Base-by-base conservation (phyloP, 1,140 invertebrate genomes). In the Homalodisca vitripennis region DNA sequence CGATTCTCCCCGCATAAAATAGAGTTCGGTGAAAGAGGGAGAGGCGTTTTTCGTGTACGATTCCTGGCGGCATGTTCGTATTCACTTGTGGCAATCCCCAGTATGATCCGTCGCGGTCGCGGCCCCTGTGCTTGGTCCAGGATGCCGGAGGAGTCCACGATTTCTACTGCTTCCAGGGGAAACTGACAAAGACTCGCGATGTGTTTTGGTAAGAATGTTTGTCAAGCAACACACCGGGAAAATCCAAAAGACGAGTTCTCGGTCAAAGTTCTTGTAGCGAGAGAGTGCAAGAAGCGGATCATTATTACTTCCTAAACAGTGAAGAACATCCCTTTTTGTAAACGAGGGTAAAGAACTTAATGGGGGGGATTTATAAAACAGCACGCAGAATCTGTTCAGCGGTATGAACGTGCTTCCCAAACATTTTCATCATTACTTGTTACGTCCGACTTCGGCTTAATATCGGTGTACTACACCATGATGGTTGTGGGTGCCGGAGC, bases 61-160 rank as follows among this genome's bases (percentile, higher is more conserved):
- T 72, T 89, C 88, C n/a, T 91, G 89, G 89, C 89, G 90, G n/a
- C 79, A 83, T 89, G 78, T 91, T 90, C 77, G 88, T 89, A 1
- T 84, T 87, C 0, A 79, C 88, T 0, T 89, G 88, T 76, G 85
- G 86, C 0, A n/a, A 73, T 90, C 1, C 88, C 88, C 0, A 89
- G 78, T 3, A 34, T 81, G 3, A 73, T n/a, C n/a, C n/a, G n/a
- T n/a, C n/a, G n/a, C n/a, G n/a, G n/a, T 86, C 66, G 80, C 88
- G 14, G 86, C n/a, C 84, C 22, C 80, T 88, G 30, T 91, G 84
- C 82, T 81, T 93, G n/a, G 3, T 82, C 91, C 68, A 83, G 86
- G 30, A 92, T 94, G 80, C 92, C 92, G 1, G 92, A 94, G n/a
- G 79, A 93, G 91, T 78, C 92, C 92, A 1, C 93, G 92, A 77